Base-by-base conservation (phyloP, 2,797 vertebrate genomes). In the Neosilurus hyrtlii region DNA sequence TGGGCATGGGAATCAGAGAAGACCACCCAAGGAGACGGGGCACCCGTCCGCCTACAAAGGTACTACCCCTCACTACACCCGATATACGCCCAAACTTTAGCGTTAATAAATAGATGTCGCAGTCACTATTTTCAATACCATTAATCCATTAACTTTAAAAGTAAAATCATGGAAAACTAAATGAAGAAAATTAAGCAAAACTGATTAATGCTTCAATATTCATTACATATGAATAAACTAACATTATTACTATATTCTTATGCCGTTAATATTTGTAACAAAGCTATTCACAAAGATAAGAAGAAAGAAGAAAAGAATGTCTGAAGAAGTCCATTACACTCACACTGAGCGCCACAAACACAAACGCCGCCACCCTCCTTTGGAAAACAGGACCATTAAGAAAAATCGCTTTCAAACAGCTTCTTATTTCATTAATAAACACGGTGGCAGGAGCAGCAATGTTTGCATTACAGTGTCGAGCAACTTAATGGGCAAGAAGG, bases 371-470 rank as follows among this genome's bases (percentile, higher is more conserved):
- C n/a, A n/a, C n/a, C n/a, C n/a, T n/a, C n/a, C n/a, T n/a, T n/a
- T n/a, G n/a, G n/a, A n/a, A 65, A 80, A 66, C 62, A 51, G 59
- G 35, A 14, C 9, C 71, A 61, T 84, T 84, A 80, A n/a, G 16
- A 61, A 73, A 67, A 67, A 20, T 0, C 18, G 14, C 43, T 70
- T 52, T 62, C 0, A 26, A 75, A 61, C 20, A 59, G 79, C 56
- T 81, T 81, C 43, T 63, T 43, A 68, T 49, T 43, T 26, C 77
- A 83, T 80, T 80, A 85, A 56, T 77, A 71, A 77, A 80, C 71
- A 81, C n/a, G 43, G 12, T 2, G 18, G 12, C n/a, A 37, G 73
- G 52, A 80, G 43, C 59, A 54, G 67, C 22, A 3, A 20, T 49
- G 56, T 71, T 66, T 49, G 43, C 30, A 37, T 52, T 51, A 65